Percentiles rank a stretch among this genome's conserved stretches.
These are phyloP conservation scores for Bombus sylvicola DNA, from an alignment of 1,140 invertebrate genomes.

Conservation along the genomic window DNA sequence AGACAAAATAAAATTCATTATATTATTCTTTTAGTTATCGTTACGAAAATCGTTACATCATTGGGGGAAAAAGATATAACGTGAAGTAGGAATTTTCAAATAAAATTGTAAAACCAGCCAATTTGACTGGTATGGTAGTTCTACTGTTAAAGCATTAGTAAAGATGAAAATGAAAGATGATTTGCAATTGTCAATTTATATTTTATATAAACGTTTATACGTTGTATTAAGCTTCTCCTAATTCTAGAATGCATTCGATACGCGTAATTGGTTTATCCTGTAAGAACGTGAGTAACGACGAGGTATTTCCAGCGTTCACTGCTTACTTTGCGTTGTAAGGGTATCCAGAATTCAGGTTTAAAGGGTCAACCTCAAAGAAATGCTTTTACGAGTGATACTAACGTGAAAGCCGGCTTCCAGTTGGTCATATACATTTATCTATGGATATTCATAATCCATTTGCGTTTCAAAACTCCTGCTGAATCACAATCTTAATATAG, in stretches of 20 bases:
- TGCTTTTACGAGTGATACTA: conserved; percentile 22
- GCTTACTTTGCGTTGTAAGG: conserved; percentile 13
- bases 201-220: too few relatives aligned
- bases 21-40: too few relatives aligned
- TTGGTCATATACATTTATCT: background rate
- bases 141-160: too few relatives aligned
- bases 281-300: conserved; percentile 5
- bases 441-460: conserved; percentile 19
- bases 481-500: background rate
- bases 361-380: conserved; percentile 8
- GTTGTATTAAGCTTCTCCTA: too few relatives aligned
- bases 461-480: background rate
- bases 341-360: conserved; percentile 15
- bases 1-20: too few relatives aligned
- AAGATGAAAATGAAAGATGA: too few relatives aligned
- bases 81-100: too few relatives aligned
- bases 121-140: too few relatives aligned
- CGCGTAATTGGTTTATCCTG: conserved; percentile 16
- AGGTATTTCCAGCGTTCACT: background rate
- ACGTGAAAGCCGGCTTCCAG: conserved; percentile 9
- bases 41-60: too few relatives aligned
- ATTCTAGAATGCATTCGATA: background rate
- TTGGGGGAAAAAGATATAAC: too few relatives aligned
- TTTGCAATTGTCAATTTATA: too few relatives aligned
- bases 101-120: too few relatives aligned